Base-by-base conservation (phyloP, 2,888 invertebrate species). In the Cenopis cana region DNA sequence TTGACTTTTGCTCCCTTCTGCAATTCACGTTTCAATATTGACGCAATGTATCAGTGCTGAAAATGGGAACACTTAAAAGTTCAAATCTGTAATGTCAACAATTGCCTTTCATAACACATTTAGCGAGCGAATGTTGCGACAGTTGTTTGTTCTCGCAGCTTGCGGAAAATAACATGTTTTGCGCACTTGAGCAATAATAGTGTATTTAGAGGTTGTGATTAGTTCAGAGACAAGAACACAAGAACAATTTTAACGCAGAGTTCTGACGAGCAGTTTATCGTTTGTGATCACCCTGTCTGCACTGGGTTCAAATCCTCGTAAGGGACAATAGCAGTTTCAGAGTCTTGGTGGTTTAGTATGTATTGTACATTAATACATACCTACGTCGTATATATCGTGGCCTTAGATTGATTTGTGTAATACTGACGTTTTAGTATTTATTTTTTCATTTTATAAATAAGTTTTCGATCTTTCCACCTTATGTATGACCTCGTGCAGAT, bases 121-220 rank as follows among this genome's bases (percentile, higher is more conserved):
- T 70, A 70, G 46, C 65, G 55, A 59, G 57, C 38, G 33, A 57
- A 50, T 60, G 70, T 70, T 70, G 65, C 59, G 20, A 66, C 61
- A 60, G 59, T 66, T 56, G 56, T 66, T 72, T 62, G 68, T 36
- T 62, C 54, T 56, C 29, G 41, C 20, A 18, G 46, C 33, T 56
- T 67, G 56, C 60, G 60, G 55, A 55, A 68, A 68, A 72, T 66
- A 70, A 70, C 65, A 70, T 66, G 60, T 66, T 70, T 49, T 52
- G 59, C 29, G n/a, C 50, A 59, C 46, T 54, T 46, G 14, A 6
- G 56, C 49, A 9, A 36, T 50, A 50, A 56, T 49, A 56, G n/a
- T n/a, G n/a, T 46, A 46, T 46, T 46, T 46, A 46, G 12, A 46
- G 46, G 46, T n/a, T n/a, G n/a, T 46, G 46, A 46, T 46, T 46